Evolutionary conservation across 1,140 invertebrate species (phyloP), one percentile per base, ranked within the genome.

Genomic region (Leucophenga varia): DNA sequence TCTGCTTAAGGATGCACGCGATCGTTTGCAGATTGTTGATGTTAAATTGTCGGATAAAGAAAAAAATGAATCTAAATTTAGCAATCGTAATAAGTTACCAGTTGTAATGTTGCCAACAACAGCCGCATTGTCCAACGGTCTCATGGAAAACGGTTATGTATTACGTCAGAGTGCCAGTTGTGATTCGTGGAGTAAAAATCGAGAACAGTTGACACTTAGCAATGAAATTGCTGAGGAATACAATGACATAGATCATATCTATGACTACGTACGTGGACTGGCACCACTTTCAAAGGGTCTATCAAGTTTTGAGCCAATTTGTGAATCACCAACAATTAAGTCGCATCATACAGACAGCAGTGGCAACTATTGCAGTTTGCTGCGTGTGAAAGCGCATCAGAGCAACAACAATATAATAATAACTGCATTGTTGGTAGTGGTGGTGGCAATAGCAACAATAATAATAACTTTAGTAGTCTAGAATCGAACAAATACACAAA

Each of bases 231-330:
- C 84, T 8, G 89, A 91, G 64, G 90, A 95, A 56, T 95, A 95
- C 76, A 91, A 95, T 59, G 93, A 97, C 77, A 95, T 96, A 55
- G 93, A 97, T 79, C 91, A 95, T 76, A 93, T 97, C 48, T 97
- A 97, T 74, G 91, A 94, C 69, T 97, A 96, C 72, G 92, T 97
- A 0, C 80, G 93, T 36, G 93, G 93, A 0, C 90, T 95, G 60
- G 89, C 90, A 10, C 91, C 92, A 1, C 78, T 95, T 21, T 91
- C 91, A 0, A 92, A 91, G 71, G 88, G 83, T 63, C 81, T 89
- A 19, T 82, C 86, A 49, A 84, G 70, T 3, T 75, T 75, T 21
- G 77, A 79, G 51, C 72, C 78, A 12, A 78, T 78, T 22, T 73
- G 74, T 25, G 74, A 78, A 40, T 53, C 76, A 19, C 74, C 76